A percentile compares a stretch with the other conserved stretches of the same genome.
phyloP scores from a whole-genome alignment of 2,888 invertebrate genomes.

The Polyommatus icarus region DNA sequence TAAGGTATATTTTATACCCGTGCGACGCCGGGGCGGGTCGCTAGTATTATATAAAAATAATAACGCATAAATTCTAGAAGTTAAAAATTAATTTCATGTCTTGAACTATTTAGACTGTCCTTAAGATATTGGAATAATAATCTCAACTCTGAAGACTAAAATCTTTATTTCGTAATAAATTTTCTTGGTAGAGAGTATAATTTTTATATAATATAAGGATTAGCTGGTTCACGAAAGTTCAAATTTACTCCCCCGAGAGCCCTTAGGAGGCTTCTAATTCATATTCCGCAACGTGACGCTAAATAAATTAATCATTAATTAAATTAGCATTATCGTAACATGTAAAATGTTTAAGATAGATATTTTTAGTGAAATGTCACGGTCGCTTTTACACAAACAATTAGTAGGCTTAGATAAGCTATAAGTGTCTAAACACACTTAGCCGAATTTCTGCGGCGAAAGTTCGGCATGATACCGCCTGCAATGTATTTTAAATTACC shows the following conservation, averaged over 20 bases:
- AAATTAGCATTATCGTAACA: background rate
- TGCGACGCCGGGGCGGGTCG: too few relatives aligned
- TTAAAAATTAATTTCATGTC: background rate
- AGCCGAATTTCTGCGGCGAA: too few relatives aligned
- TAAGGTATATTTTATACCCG: too few relatives aligned
- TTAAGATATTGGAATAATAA: background rate
- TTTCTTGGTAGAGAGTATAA: background rate
- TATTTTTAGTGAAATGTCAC: too few relatives aligned
- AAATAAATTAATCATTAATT: background rate
- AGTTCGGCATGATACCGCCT: too few relatives aligned
- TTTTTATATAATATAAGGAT: background rate
- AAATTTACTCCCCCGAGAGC: background rate
- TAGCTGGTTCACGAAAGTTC: background rate
- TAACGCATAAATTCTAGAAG: too few relatives aligned
- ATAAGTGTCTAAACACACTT: too few relatives aligned
- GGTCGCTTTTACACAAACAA: too few relatives aligned
- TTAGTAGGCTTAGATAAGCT: too few relatives aligned
- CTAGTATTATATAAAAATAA: too few relatives aligned
- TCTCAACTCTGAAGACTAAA: background rate
- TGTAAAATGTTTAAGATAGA: too few relatives aligned
- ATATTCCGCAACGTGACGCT: background rate
- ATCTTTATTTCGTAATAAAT: background rate
- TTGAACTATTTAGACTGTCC: background rate
- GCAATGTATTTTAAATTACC: too few relatives aligned
- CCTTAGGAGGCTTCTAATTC: background rate